These are phyloP conservation scores for Dendrocopos noguchii DNA, from an alignment of 2,113 vertebrate species.

Conservation along the genomic window DNA sequence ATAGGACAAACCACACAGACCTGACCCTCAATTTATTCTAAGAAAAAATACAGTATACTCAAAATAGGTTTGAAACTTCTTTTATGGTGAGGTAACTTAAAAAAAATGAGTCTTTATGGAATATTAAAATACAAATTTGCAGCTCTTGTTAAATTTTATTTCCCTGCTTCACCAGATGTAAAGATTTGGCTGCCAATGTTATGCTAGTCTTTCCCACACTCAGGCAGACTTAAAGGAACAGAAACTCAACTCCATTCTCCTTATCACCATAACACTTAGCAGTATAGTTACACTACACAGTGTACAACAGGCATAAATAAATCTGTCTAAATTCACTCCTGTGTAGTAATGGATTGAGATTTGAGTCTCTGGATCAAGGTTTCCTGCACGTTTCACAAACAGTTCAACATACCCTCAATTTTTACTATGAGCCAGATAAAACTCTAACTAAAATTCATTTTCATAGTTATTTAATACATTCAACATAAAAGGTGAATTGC, in stretches of 20 bases:
- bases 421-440: background rate
- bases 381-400: background rate
- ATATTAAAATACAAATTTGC: background rate
- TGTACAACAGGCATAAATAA: accelerated
- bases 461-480: background rate
- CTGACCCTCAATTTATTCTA: background rate
- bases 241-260: background rate
- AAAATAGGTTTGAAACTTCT: background rate
- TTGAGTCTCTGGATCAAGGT: background rate
- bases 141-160: background rate
- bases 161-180: background rate
- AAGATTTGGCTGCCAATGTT: background rate
- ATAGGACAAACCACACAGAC: background rate
- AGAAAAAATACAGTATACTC: background rate
- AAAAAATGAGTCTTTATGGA: background rate
- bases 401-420: accelerated
- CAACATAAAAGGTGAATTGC: background rate
- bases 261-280: accelerated
- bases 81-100: background rate
- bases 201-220: background rate
- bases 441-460: background rate
- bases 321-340: background rate
- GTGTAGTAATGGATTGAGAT: background rate
- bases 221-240: background rate
- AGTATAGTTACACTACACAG: background rate